A percentile compares a stretch with the other conserved stretches of the same genome.
Conservation (phyloP, 2,113 vertebrate species). For the Mugil cephalus region DNA sequence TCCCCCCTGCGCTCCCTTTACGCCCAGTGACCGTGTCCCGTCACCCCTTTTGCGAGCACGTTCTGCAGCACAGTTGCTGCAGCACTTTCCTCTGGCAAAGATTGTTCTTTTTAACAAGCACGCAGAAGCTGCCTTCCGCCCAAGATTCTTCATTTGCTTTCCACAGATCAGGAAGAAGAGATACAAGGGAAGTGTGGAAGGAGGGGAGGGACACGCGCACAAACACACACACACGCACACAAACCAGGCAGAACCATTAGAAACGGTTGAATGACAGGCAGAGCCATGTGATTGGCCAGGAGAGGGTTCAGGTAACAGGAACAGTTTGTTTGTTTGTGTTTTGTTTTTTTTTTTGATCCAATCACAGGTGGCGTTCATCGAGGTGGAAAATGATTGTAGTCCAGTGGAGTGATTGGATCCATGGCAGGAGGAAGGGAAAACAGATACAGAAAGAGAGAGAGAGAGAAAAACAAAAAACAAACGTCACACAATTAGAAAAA, state of each 20-base stretch:
- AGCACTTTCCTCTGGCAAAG: slow-evolving; percentile 98
- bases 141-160: slow-evolving; percentile 99
- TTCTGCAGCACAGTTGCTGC: slow-evolving; percentile 99
- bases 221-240: slow-evolving; percentile 33
- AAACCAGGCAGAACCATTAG: slow-evolving; percentile 79
- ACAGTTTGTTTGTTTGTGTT: slow-evolving; percentile 53
- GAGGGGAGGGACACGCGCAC: slow-evolving; percentile 72
- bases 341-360: slow-evolving; percentile 63
- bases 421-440: slow-evolving; percentile 84
- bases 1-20: slow-evolving; percentile 52
- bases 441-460: slow-evolving; percentile 83
- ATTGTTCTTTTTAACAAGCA: slow-evolving; percentile 99
- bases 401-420: slow-evolving; percentile 90
- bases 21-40: slow-evolving; percentile 77
- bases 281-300: slow-evolving; percentile 87
- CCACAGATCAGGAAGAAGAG: slow-evolving; percentile 88
- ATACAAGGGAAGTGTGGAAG: slow-evolving; percentile 77
- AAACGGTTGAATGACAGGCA: slow-evolving; percentile 86
- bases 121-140: slow-evolving; percentile 99
- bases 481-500: slow-evolving; percentile 87
- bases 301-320: slow-evolving; percentile 82
- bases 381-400: slow-evolving; percentile 85
- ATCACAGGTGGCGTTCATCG: slow-evolving; percentile 74
- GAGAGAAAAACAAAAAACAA: slow-evolving; percentile 71
- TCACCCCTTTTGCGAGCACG: slow-evolving; percentile 98